A percentile compares a stretch with the other conserved stretches of the same genome.
phyloP scores from a whole-genome alignment of 2,797 vertebrate genomes.

The Sorex maritimensis region DNA sequence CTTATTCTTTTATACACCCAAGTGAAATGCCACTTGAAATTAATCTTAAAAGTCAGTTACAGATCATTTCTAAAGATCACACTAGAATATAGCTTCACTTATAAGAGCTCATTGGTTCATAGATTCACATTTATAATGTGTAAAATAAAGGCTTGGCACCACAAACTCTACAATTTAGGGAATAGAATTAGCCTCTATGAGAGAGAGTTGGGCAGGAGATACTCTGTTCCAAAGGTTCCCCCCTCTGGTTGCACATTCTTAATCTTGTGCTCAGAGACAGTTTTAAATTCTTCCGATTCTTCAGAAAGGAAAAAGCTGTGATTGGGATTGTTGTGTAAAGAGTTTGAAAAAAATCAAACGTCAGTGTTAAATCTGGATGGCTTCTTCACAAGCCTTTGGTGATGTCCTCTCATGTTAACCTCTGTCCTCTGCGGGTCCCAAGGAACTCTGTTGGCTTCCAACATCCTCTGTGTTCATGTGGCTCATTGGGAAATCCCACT shows the following conservation, averaged over 20 bases:
- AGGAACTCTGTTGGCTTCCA: constrained; percentile 65
- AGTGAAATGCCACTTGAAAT: constrained; percentile 7
- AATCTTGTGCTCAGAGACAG: neutral
- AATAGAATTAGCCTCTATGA: neutral
- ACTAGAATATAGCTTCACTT: neutral
- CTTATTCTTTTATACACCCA: neutral
- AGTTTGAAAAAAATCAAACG: neutral
- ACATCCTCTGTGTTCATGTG: constrained; percentile 73
- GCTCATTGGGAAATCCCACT: constrained; percentile 81
- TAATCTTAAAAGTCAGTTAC: neutral
- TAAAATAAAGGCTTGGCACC: neutral
- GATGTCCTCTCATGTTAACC: constrained; percentile 31
- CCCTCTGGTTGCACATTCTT: neutral
- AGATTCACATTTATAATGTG: neutral
- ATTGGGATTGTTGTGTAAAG: neutral
- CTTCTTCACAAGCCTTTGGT: neutral
- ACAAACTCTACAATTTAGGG: neutral
- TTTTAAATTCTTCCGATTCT: neutral
- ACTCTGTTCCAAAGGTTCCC: neutral
- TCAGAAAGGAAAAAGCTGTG: constrained; percentile 9
- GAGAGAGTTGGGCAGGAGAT: neutral
- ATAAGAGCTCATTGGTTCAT: neutral
- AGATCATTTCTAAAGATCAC: constrained; percentile 19
- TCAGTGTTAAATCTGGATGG: neutral
- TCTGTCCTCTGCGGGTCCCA: constrained; percentile 40